Evolutionary conservation across 2,888 invertebrate species (phyloP).

Genomic region (Mythimna lalbum): DNA sequence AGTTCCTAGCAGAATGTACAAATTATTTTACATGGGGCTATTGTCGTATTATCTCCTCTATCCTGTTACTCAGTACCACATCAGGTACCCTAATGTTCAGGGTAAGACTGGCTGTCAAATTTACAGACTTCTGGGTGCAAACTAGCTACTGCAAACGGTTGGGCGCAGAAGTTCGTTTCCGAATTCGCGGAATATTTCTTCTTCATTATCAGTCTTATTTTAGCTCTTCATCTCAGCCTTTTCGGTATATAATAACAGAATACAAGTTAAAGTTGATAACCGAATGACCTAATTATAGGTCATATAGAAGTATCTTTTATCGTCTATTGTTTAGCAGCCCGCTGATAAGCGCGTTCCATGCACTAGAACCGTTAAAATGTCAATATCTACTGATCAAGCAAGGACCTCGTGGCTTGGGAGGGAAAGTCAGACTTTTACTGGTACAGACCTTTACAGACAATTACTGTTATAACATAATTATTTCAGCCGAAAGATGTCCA

Average conservation of each 20-base stretch:
- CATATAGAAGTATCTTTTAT: background rate
- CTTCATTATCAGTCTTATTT: background rate
- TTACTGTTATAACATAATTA: too few relatives aligned
- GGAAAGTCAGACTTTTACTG: too few relatives aligned
- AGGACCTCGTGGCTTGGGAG: too few relatives aligned
- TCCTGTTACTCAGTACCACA: background rate
- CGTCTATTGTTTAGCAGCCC: slow-evolving; percentile 12
- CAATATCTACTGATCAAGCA: background rate
- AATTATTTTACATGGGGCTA: background rate
- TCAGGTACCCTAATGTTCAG: background rate
- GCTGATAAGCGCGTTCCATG: slow-evolving; percentile 25
- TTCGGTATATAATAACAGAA: slow-evolving; percentile 1
- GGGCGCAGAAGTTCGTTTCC: background rate
- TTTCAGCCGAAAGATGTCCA: too few relatives aligned
- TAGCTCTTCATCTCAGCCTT: background rate
- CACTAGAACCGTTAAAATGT: background rate
- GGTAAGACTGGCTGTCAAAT: background rate
- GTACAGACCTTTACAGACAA: too few relatives aligned
- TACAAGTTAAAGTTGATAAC: slow-evolving; percentile 24
- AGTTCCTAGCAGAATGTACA: background rate
- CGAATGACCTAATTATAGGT: slow-evolving; percentile 23
- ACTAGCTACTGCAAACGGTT: too few relatives aligned
- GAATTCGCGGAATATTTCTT: too few relatives aligned
- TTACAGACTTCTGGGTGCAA: background rate
- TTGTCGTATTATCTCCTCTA: background rate